These are phyloP conservation scores for Drosophila nigritarsus DNA, from an alignment of 2,888 invertebrate genomes.

Conservation along the genomic window DNA sequence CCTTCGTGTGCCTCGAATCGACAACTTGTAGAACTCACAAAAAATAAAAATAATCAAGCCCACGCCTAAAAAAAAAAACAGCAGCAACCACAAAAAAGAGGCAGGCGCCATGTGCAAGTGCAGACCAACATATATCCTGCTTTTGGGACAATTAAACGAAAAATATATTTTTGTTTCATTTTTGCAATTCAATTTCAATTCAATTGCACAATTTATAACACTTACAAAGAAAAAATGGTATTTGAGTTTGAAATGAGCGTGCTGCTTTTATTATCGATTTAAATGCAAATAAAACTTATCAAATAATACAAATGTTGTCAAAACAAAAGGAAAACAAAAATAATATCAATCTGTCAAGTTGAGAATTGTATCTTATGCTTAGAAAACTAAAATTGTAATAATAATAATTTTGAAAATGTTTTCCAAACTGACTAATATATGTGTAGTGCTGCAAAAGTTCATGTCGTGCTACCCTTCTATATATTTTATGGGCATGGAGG, in stretches of 20 bases:
- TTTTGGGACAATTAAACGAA: not conserved
- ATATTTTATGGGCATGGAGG: slow-evolving; percentile 18
- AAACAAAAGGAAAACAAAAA: not conserved
- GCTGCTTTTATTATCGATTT: not conserved
- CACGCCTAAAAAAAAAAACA: slow-evolving; percentile 5
- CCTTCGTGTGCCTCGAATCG: slow-evolving; percentile 40
- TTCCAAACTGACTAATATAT: not conserved
- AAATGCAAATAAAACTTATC: not conserved
- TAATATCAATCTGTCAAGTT: not conserved
- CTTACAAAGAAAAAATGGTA: no score
- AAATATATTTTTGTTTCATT: not conserved
- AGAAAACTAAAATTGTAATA: not conserved
- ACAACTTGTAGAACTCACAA: slow-evolving; percentile 49
- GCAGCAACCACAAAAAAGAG: not conserved
- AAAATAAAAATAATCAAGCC: slow-evolving; percentile 32
- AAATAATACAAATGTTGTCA: not conserved
- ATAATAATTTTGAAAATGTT: not conserved
- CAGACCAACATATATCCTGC: slow-evolving; percentile 4
- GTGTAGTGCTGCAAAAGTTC: not conserved
- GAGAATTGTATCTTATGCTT: not conserved
- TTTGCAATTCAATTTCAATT: not conserved
- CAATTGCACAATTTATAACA: not conserved
- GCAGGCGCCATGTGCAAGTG: not conserved
- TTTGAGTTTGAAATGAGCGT: not conserved
- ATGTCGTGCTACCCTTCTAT: not conserved